Base-by-base conservation (phyloP, 1,140 invertebrate species). In the Hormaphis cornu region DNA sequence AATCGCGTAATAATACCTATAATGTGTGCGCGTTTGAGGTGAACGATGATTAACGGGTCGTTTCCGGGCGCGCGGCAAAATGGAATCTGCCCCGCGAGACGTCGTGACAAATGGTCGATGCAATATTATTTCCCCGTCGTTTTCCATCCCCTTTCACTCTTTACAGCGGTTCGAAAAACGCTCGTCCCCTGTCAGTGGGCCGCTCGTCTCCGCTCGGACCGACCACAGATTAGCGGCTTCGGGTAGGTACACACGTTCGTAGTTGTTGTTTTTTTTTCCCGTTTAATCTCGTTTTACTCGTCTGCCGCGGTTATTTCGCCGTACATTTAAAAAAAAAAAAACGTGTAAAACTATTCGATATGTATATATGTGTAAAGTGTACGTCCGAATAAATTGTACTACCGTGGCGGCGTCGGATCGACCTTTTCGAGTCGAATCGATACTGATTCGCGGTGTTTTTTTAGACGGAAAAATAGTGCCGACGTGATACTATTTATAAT, bases 1-100 rank as follows among this genome's bases (percentile, higher is more conserved):
- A n/a, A 56, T 37, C 16, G 54, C 28, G 9, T 40, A 35, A 46
- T 63, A 35, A 12, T 63, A n/a, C 28, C 40, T 12, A 61, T 61
- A 63, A 63, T 63, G 20, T 48, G 33, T 66, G 28, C 40, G 28
- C 44, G 28, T 48, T 66, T 66, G 24, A 46, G 61, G 20, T 48
- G 28, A 66, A 22, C 42, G 50, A 66, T 50, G 61, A 66, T 66
- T 66, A 66, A 66, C 61, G 44, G 61, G 61, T 50, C 50, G 28
- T 33, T 66, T 33, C 44, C 61, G 33, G 28, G 28, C 44, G n/a
- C 14, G 42, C 12, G 50, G 44, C 44, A 66, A 66, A 66, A 50
- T 66, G 44, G 44, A 66, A 66, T 35, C 61, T n/a, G n/a, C n/a
- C 61, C 42, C 61, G 1, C 3, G 44, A 33, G 42, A 66, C 61